Evolutionary conservation across 2,888 invertebrate species (phyloP).

Genomic region (Luffia ferchaultella): DNA sequence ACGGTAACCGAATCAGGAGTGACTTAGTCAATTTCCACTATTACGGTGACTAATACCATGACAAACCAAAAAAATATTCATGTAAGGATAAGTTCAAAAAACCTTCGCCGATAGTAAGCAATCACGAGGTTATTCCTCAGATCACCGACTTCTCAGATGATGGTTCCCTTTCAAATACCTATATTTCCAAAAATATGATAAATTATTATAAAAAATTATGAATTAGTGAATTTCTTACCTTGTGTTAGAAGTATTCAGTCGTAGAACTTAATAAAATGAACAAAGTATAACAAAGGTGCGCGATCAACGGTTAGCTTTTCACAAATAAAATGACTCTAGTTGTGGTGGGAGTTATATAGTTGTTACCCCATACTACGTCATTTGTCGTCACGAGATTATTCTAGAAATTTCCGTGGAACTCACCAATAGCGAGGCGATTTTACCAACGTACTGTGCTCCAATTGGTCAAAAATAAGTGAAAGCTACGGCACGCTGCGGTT

Average conservation of each 20-base stretch:
- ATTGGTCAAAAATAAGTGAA: conserved; percentile 30
- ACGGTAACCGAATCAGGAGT: too few relatives aligned
- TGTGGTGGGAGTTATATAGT: conserved; percentile 29
- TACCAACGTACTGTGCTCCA: conserved; percentile 18
- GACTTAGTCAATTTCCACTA: too few relatives aligned
- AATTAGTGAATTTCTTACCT: conserved; percentile 3
- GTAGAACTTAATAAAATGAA: conserved; percentile 38
- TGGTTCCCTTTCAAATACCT: too few relatives aligned
- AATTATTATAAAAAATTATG: too few relatives aligned
- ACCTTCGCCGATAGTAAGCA: conserved; percentile 11
- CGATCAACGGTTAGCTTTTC: conserved; percentile 57
- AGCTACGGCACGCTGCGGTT: too few relatives aligned
- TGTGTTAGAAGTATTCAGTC: conserved; percentile 22
- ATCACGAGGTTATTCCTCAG: too few relatives aligned
- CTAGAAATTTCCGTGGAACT: conserved; percentile 46
- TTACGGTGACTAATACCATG: background rate
- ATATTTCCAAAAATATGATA: too few relatives aligned
- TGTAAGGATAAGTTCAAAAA: conserved; percentile 21
- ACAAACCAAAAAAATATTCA: conserved; percentile 6
- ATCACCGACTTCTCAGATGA: too few relatives aligned
- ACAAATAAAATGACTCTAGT: conserved; percentile 43
- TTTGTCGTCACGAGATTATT: conserved; percentile 41
- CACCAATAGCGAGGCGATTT: conserved; percentile 33
- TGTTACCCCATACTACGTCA: conserved; percentile 36
- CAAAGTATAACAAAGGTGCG: conserved; percentile 52